Base-by-base conservation (phyloP, 2,888 invertebrate genomes). In the Cantharis flavilabris region DNA sequence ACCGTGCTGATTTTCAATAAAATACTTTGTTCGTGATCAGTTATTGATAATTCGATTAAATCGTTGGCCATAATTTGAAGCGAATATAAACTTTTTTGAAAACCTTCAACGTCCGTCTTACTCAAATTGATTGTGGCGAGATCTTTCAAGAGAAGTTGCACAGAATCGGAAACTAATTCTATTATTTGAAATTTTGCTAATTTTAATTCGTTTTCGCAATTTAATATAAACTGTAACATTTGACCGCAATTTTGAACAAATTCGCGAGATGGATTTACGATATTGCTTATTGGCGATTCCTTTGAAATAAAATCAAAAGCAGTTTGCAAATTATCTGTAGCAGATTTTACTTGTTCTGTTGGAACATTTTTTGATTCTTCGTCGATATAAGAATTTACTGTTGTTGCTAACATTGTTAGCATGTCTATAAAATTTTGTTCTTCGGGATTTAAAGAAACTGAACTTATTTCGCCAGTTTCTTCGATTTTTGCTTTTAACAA, bases 21-120 rank as follows among this genome's bases (percentile, higher is more conserved):
- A 10, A 78, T 69, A 13, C 65, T 30, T 70, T 79, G 70, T 16
- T 82, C 82, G 11, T 79, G 78, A 69, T 84, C 84, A 9, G 81
- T 79, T 14, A 88, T 74, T 16, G 81, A 78, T 16, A 80, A 49
- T 70, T 87, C 87, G 20, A 85, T 83, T 64, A 88, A 82, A 81
- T 88, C 87, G 65, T 87, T 86, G 1, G 86, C 80, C 3, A 83
- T 81, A 70, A 84, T 87, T 83, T 88, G 87, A n/a, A 88, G 72
- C 2, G 83, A 81, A 77, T 85, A 84, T 13, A 88, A 80, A 10
- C 84, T 83, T 75, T 86, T 86, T 80, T 88, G 88, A 1, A 88
- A 78, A 10, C 83, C 78, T 23, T 84, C 76, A 9, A 87, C 80
- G 33, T 81, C 76, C 13, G 82, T 78, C 75, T 83, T 84, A 69